phyloP scores from a whole-genome alignment of 2,888 invertebrate species.

The Acleris emargana region DNA sequence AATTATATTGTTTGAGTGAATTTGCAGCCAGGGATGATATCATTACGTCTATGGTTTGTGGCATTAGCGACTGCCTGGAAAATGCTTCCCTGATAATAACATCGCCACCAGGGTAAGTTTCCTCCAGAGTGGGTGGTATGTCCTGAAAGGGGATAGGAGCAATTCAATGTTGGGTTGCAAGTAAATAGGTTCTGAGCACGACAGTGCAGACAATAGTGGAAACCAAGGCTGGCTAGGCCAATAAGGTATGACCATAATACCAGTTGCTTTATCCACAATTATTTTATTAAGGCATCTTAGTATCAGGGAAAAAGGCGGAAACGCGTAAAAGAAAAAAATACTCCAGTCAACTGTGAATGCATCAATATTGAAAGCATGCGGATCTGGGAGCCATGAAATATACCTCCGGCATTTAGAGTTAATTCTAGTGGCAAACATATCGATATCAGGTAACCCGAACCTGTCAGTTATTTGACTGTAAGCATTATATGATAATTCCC shows the following conservation, averaged over 20 bases:
- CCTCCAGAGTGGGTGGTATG: constrained; percentile 4
- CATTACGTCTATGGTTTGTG: no score
- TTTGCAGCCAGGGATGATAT: no score
- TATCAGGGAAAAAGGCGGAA: constrained; percentile 22
- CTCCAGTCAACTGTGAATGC: constrained; percentile 2
- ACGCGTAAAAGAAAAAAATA: constrained; percentile 9
- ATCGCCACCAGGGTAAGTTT: no score
- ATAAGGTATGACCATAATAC: constrained; percentile 18
- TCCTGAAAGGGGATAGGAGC: constrained; percentile 14
- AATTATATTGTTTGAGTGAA: no score
- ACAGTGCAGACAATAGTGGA: neutral
- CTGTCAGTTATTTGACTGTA: neutral
- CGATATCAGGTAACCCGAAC: constrained; percentile 13
- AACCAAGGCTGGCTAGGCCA: constrained; percentile 7
- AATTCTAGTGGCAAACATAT: neutral
- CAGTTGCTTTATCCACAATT: constrained; percentile 6
- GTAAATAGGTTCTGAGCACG: neutral
- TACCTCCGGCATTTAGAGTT: constrained; percentile 17
- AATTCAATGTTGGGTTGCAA: neutral
- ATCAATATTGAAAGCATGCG: constrained; percentile 11
- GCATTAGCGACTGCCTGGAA: no score
- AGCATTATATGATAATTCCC: constrained; percentile 5
- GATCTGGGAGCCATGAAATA: constrained; percentile 7
- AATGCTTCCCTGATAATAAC: no score
- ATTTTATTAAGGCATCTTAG: constrained; percentile 22